phyloP scores from a whole-genome alignment of 2,888 invertebrate genomes.

The Euplexia lucipara region DNA sequence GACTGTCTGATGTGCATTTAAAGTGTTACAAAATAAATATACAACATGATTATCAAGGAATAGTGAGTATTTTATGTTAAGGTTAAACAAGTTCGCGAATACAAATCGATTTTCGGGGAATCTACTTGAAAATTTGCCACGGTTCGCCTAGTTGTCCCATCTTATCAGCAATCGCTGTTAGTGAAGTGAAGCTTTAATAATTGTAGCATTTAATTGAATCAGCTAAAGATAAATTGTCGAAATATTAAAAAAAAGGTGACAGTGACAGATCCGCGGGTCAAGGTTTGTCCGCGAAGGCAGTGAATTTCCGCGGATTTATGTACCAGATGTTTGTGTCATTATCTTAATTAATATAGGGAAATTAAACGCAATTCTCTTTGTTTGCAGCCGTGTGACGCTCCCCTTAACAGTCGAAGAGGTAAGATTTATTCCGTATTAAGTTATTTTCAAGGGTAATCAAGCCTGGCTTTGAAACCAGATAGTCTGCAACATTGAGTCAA shows the following conservation, averaged over 20 bases:
- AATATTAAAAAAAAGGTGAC: conserved; percentile 70
- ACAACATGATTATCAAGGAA: conserved; percentile 94
- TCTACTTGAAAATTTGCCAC: conserved; percentile 72
- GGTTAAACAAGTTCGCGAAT: conserved; percentile 84
- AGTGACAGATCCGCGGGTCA: conserved; percentile 84
- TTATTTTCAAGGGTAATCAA: conserved; percentile 59
- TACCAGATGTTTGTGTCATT: conserved; percentile 73
- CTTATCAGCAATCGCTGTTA: conserved; percentile 71
- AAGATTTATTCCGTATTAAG: conserved; percentile 78
- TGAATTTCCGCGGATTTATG: conserved; percentile 60
- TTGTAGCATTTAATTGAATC: conserved; percentile 50
- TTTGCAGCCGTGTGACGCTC: conserved; percentile 98
- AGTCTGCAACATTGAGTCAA: conserved; percentile 17
- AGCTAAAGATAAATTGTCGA: conserved; percentile 53
- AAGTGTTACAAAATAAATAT: conserved; percentile 83
- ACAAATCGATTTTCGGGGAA: conserved; percentile 86
- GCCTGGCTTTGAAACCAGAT: conserved; percentile 34
- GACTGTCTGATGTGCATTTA: conserved; percentile 90
- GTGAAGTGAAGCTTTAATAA: conserved; percentile 48
- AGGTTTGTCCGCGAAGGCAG: conserved; percentile 70
- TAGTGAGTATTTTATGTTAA: conserved; percentile 91
- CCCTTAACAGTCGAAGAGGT: conserved; percentile 99
- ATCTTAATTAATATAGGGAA: conserved; percentile 33
- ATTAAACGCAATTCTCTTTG: conserved; percentile 70
- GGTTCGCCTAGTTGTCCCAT: conserved; percentile 66